These are phyloP conservation scores for Parasteatoda lunata DNA, from an alignment of 2,888 invertebrate genomes.

Conservation along the genomic window DNA sequence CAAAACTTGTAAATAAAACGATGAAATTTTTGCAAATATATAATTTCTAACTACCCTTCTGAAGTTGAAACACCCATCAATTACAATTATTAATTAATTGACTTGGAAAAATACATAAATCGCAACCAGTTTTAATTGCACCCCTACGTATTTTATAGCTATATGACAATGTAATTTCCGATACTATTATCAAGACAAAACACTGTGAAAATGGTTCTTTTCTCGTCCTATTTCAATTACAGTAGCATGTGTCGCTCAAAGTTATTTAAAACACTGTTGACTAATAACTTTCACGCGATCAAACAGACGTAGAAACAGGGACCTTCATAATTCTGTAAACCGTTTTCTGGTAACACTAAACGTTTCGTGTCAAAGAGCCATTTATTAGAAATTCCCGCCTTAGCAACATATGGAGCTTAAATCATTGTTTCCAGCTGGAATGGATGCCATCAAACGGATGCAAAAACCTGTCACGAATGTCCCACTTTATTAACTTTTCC, in stretches of 20 bases:
- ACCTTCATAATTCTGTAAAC: background rate
- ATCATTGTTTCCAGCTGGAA: constrained; percentile 4
- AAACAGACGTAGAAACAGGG: background rate
- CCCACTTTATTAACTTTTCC: constrained; percentile 1
- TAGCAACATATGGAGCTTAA: constrained; percentile 16
- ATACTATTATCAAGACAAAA: too few relatives aligned
- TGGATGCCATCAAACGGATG: background rate
- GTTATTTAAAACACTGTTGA: constrained; percentile 2
- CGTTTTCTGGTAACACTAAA: constrained; percentile 5
- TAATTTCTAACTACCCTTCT: too few relatives aligned
- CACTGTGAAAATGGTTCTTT: too few relatives aligned
- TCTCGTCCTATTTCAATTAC: too few relatives aligned
- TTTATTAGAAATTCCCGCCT: constrained; percentile 31
- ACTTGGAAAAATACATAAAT: too few relatives aligned
- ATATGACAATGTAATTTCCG: too few relatives aligned
- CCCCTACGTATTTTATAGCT: too few relatives aligned
- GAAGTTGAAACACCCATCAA: too few relatives aligned
- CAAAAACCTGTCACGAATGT: constrained; percentile 14
- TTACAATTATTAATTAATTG: too few relatives aligned
- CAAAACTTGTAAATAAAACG: too few relatives aligned
- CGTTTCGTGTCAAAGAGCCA: constrained; percentile 12
- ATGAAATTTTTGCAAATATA: too few relatives aligned
- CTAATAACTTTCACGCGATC: background rate
- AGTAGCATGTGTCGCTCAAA: background rate
- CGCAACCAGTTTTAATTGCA: too few relatives aligned